Conservation (phyloP, 2,888 invertebrate species). For the Mythimna loreyi region DNA sequence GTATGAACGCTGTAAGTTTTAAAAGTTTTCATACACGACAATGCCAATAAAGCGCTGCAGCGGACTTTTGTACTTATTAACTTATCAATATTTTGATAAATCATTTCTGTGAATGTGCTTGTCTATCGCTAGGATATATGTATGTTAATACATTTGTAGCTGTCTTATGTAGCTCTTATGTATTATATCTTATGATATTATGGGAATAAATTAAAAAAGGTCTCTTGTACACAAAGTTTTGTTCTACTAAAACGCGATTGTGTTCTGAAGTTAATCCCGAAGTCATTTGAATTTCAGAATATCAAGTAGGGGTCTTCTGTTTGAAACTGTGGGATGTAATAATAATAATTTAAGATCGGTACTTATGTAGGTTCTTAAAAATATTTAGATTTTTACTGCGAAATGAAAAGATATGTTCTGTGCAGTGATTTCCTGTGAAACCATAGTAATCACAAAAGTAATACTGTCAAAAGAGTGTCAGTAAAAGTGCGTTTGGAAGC, state of each 20-base stretch:
- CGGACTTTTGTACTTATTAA: too few relatives aligned
- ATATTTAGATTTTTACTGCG: constrained; percentile 13
- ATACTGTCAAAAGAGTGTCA: neutral
- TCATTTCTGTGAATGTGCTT: too few relatives aligned
- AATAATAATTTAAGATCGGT: constrained; percentile 65
- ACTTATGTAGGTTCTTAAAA: constrained; percentile 35
- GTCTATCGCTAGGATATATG: too few relatives aligned
- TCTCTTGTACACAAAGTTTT: constrained; percentile 80
- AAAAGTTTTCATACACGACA: too few relatives aligned
- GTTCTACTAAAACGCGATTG: constrained; percentile 80
- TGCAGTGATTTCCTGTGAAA: neutral
- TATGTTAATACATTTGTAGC: constrained; percentile 28
- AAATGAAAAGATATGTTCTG: neutral
- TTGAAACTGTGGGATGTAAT: constrained; percentile 64
- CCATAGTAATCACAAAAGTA: neutral
- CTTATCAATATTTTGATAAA: too few relatives aligned
- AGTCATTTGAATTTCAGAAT: constrained; percentile 88
- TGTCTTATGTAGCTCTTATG: constrained; percentile 49
- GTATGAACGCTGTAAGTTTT: too few relatives aligned
- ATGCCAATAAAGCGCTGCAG: too few relatives aligned
- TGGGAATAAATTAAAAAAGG: constrained; percentile 74
- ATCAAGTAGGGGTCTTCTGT: constrained; percentile 78
- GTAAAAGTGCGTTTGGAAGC: too few relatives aligned
- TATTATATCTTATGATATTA: constrained; percentile 57
- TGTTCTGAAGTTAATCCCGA: constrained; percentile 81